Evolutionary conservation across 2,888 invertebrate genomes (phyloP).

Genomic region (Eilema sororculum): DNA sequence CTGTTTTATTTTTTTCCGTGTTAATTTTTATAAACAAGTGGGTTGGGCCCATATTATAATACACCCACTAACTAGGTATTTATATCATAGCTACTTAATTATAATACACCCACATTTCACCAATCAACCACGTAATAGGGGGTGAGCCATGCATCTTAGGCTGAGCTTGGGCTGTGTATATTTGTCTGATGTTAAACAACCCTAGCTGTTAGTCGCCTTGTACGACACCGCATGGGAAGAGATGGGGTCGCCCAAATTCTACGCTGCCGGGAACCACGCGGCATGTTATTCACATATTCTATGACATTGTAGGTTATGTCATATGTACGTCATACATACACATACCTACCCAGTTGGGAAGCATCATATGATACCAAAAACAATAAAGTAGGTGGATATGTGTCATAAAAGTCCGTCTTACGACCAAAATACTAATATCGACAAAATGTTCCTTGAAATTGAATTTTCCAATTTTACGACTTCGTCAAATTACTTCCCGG

Average conservation of each 20-base stretch:
- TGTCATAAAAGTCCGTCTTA: neutral
- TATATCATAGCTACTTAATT: neutral
- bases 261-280: too few relatives aligned
- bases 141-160: too few relatives aligned
- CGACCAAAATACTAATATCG: neutral
- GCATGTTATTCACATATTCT: too few relatives aligned
- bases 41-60: neutral
- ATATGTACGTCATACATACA: neutral
- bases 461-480: slow-evolving; percentile 57
- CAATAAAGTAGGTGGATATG: neutral
- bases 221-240: too few relatives aligned
- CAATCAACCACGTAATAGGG: too few relatives aligned
- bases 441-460: slow-evolving; percentile 32
- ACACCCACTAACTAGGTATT: neutral
- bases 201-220: too few relatives aligned
- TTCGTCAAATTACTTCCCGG: slow-evolving; percentile 60
- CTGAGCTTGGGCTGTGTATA: too few relatives aligned
- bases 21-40: slow-evolving; percentile 2
- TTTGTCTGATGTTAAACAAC: too few relatives aligned
- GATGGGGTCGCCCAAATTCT: too few relatives aligned
- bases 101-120: neutral
- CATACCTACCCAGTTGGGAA: too few relatives aligned
- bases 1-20: neutral
- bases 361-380: neutral
- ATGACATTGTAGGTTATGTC: neutral